Evolutionary conservation across 2,888 invertebrate species (phyloP).

Genomic region (Antheraea assamensis): DNA sequence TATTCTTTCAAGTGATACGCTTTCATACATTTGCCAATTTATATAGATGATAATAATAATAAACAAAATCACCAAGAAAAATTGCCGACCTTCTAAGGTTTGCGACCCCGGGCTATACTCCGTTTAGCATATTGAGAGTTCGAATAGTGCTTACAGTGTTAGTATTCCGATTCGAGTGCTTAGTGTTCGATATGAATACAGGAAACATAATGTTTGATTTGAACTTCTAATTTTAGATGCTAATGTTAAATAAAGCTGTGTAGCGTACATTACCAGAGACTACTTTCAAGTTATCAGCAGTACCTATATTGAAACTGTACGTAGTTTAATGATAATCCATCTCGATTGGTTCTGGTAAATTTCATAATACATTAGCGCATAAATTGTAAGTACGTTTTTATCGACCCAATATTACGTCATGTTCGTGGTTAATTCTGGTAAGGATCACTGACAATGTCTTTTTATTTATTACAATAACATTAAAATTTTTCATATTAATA

Average conservation of each 20-base stretch:
- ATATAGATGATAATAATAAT: too few species aligned
- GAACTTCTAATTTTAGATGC: conserved; percentile 24
- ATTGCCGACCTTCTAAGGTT: too few species aligned
- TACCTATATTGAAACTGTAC: conserved; percentile 22
- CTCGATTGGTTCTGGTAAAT: conserved; percentile 42
- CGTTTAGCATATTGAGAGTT: background rate
- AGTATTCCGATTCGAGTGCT: background rate
- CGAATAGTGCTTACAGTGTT: background rate
- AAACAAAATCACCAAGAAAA: too few species aligned
- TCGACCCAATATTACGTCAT: background rate
- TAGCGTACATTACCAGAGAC: conserved; percentile 23
- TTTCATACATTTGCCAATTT: too few species aligned
- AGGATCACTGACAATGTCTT: background rate
- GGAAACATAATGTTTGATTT: conserved; percentile 4
- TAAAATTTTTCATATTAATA: too few species aligned
- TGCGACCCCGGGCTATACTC: too few species aligned
- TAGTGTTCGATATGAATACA: background rate
- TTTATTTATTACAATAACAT: too few species aligned
- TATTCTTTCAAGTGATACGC: too few species aligned
- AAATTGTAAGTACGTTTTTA: conserved; percentile 19
- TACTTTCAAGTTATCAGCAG: background rate
- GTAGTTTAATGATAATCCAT: conserved; percentile 30
- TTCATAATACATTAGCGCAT: conserved; percentile 48
- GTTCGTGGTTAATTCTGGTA: background rate
- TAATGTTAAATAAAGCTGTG: conserved; percentile 26